Percentiles rank a stretch among this genome's conserved stretches.
Conservation (phyloP, 2,113 vertebrate genomes). For the Gavia stellata region DNA sequence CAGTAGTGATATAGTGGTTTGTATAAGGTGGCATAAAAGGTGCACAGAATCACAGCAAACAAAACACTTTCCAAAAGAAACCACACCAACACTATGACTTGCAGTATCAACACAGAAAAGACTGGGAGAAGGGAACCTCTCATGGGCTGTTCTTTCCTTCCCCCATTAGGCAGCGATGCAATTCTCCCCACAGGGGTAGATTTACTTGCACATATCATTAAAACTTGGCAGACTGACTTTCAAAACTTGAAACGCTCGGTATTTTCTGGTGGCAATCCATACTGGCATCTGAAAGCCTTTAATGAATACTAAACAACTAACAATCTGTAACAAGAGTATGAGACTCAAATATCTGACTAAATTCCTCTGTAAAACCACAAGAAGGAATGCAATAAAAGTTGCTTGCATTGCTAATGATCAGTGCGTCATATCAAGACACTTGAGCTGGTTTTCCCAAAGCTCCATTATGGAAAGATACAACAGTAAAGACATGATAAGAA, state of each 20-base stretch:
- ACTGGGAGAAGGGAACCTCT: not conserved
- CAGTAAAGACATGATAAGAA: not conserved
- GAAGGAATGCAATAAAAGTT: not conserved
- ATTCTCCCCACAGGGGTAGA: not conserved
- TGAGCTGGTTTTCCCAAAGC: not conserved
- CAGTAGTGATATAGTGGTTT: not conserved
- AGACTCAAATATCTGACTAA: not conserved
- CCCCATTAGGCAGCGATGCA: not conserved
- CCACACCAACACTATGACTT: accelerated
- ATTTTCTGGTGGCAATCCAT: not conserved
- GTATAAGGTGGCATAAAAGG: not conserved
- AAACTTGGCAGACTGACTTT: not conserved
- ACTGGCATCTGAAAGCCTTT: not conserved
- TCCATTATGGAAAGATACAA: not conserved
- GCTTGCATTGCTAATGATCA: not conserved
- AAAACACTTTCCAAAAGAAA: not conserved
- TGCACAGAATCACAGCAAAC: not conserved
- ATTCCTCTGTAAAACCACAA: not conserved
- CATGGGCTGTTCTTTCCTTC: not conserved
- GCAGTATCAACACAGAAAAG: not conserved
- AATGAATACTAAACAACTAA: not conserved
- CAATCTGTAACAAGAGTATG: not conserved
- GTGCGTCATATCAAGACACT: not conserved
- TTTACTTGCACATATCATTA: not conserved
- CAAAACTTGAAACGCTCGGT: not conserved